These are phyloP conservation scores for Cathartes aura DNA, from an alignment of 2,113 vertebrate genomes.

Conservation along the genomic window DNA sequence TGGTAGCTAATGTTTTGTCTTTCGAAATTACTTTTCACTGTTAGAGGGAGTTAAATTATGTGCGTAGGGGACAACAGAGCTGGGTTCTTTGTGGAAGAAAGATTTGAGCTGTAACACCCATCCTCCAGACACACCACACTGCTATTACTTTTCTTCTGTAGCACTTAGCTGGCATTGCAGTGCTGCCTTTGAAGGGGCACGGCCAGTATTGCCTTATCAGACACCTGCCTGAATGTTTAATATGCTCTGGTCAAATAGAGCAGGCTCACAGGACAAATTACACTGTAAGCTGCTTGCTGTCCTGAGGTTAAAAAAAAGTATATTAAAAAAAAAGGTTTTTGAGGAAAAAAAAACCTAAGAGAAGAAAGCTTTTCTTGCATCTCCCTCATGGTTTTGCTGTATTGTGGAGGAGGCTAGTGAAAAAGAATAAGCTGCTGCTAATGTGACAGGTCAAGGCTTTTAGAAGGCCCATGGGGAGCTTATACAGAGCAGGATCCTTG, in stretches of 20 bases:
- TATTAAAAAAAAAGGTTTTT: neutral
- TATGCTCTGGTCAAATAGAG: neutral
- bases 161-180: neutral
- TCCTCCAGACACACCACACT: neutral
- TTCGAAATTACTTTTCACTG: neutral
- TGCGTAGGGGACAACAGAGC: neutral
- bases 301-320: neutral
- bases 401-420: conserved; percentile 22
- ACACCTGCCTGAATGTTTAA: conserved; percentile 12
- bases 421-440: conserved; percentile 62
- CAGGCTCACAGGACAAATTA: neutral
- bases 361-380: neutral
- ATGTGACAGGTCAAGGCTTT: conserved; percentile 68
- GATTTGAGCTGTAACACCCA: neutral
- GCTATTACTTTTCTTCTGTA: neutral
- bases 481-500: conserved; percentile 55
- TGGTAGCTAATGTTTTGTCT: neutral
- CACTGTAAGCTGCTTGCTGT: neutral
- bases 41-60: neutral
- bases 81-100: neutral
- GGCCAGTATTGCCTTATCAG: neutral
- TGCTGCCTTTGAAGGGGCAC: neutral
- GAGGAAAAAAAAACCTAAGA: fast-evolving
- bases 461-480: conserved; percentile 52
- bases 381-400: conserved; percentile 2